phyloP scores from a whole-genome alignment of 2,797 vertebrate genomes.

The Hypotaenidia okinawae region DNA sequence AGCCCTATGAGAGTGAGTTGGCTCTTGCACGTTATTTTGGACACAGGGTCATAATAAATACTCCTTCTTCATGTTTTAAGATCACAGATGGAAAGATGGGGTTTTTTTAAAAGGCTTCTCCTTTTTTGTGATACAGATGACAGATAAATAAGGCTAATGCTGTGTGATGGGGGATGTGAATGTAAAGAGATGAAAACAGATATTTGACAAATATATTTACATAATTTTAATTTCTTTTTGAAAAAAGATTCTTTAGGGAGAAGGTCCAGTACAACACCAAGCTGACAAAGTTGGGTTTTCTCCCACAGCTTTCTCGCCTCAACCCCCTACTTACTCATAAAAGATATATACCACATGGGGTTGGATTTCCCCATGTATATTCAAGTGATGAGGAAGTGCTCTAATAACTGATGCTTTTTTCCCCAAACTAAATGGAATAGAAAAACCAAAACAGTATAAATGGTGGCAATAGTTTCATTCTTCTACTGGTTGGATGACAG shows the following conservation, averaged over 20 bases:
- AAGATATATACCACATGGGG: fast-evolving
- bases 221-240: background rate
- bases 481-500: background rate
- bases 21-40: background rate
- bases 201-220: background rate
- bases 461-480: background rate
- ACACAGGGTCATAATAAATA: fast-evolving
- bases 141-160: background rate
- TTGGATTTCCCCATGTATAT: background rate
- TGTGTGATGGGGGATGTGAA: background rate
- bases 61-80: background rate
- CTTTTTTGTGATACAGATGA: background rate
- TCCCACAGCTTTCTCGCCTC: background rate
- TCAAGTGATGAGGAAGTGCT: background rate
- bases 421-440: background rate
- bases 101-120: background rate
- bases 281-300: background rate
- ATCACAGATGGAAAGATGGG: background rate
- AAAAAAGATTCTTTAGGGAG: background rate
- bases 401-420: background rate
- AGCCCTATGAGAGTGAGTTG: fast-evolving
- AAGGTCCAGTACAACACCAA: background rate
- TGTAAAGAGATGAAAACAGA: background rate
- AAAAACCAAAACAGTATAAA: background rate
- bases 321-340: background rate